phyloP scores from a whole-genome alignment of 2,888 invertebrate genomes.

The Phyllotreta cruciferae region DNA sequence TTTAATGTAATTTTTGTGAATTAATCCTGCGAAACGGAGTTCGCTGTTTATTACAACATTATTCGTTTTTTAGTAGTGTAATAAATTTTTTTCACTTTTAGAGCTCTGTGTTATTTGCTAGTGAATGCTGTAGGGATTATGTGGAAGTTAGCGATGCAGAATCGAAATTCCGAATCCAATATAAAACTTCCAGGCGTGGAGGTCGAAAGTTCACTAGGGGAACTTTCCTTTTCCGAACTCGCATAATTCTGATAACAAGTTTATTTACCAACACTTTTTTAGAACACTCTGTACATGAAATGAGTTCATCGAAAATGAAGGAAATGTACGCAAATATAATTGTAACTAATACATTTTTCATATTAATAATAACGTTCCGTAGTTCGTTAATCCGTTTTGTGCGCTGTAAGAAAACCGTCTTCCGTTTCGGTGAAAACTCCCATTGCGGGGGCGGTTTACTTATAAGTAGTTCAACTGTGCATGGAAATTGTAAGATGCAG shows the following conservation, averaged over 20 bases:
- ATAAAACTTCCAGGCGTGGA: constrained; percentile 12
- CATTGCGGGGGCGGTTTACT: constrained; percentile 20
- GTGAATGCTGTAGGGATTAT: constrained; percentile 12
- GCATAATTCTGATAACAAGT: no score
- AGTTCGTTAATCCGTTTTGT: no score
- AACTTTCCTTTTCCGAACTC: constrained; percentile 13
- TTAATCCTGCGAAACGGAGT: no score
- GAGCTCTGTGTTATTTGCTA: not conserved
- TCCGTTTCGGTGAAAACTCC: constrained; percentile 24
- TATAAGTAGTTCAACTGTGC: constrained; percentile 31
- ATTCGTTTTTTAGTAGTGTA: no score
- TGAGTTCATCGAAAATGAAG: no score
- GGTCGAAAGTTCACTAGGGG: constrained; percentile 5
- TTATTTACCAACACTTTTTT: no score
- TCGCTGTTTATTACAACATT: no score
- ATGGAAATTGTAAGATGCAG: constrained; percentile 23
- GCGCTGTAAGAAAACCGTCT: not conserved
- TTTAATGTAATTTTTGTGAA: no score
- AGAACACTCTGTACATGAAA: no score
- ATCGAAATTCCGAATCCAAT: constrained; percentile 10
- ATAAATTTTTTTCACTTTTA: not conserved
- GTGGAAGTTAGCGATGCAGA: constrained; percentile 14
- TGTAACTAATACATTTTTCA: no score
- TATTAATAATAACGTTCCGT: not conserved
- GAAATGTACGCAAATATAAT: no score